A percentile compares a stretch with the other conserved stretches of the same genome.
phyloP scores from a whole-genome alignment of 2,888 invertebrate genomes.

The Synergus japonicus region DNA sequence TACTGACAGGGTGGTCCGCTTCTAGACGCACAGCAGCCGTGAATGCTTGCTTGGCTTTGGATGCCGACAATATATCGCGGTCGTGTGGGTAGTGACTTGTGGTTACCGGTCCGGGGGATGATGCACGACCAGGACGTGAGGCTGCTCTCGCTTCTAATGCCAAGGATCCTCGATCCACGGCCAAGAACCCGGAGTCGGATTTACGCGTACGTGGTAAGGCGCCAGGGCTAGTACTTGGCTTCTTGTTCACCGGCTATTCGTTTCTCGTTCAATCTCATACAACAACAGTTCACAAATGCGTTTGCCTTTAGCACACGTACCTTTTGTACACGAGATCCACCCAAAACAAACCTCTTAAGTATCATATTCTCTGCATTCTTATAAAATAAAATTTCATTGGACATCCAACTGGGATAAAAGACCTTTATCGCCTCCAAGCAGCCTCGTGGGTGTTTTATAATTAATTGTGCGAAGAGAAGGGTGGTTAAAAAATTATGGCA shows the following conservation, averaged over 20 bases:
- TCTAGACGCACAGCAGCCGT: slow-evolving; percentile 38
- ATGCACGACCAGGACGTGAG: slow-evolving; percentile 67
- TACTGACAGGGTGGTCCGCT: slow-evolving; percentile 37
- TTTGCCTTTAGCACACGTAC: neutral
- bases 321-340: neutral
- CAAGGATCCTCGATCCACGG: slow-evolving; percentile 23
- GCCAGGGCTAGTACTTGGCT: neutral
- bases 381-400: neutral
- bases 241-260: neutral
- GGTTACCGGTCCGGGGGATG: slow-evolving; percentile 69
- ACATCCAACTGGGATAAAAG: neutral
- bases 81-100: slow-evolving; percentile 69
- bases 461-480: slow-evolving; percentile 6
- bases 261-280: neutral
- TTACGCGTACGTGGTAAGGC: slow-evolving; percentile 43
- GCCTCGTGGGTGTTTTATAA: neutral
- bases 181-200: slow-evolving; percentile 47
- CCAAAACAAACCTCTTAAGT: slow-evolving; percentile 1
- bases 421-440: neutral
- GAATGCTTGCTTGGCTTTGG: slow-evolving; percentile 31
- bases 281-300: neutral
- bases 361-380: neutral
- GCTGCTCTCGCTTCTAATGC: slow-evolving; percentile 49
- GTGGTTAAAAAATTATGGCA: neutral
- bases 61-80: slow-evolving; percentile 59